Percentiles rank a stretch among this genome's conserved stretches.
phyloP scores from a whole-genome alignment of 2,888 invertebrate genomes.

The Thymelicus sylvestris region DNA sequence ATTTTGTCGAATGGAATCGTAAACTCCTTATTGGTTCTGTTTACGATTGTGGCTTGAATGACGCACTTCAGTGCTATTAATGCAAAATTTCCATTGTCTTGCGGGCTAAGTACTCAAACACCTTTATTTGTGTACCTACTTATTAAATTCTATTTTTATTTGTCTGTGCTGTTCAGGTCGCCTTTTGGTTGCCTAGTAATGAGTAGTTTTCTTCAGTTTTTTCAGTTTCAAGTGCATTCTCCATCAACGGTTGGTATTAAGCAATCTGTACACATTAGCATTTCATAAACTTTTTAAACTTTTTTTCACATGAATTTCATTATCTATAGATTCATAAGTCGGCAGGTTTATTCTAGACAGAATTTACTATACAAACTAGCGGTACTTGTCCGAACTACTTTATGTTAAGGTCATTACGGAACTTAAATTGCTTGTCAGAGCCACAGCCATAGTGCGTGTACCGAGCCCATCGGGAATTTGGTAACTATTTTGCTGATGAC shows the following conservation, averaged over 20 bases:
- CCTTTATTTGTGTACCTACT: not conserved
- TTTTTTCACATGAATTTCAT: too few relatives aligned
- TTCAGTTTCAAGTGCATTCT: not conserved
- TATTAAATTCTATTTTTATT: not conserved
- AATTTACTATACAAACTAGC: not conserved
- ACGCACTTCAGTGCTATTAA: constrained; percentile 59
- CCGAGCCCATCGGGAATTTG: not conserved
- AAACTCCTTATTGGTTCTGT: constrained; percentile 77
- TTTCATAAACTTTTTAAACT: too few relatives aligned
- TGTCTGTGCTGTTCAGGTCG: too few relatives aligned
- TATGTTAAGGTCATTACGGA: not conserved
- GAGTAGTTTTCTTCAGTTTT: not conserved
- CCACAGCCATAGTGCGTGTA: not conserved
- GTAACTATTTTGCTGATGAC: too few relatives aligned
- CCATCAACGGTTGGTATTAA: too few relatives aligned
- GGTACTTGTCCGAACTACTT: not conserved
- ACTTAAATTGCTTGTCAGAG: constrained; percentile 15
- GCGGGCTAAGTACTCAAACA: not conserved
- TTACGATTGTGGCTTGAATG: constrained; percentile 69
- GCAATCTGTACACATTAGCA: too few relatives aligned
- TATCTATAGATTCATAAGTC: too few relatives aligned
- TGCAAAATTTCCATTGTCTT: constrained; percentile 47
- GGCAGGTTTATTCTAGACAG: too few relatives aligned
- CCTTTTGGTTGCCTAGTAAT: too few relatives aligned
- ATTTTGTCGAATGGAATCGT: constrained; percentile 79